Evolutionary conservation across 1,140 invertebrate species (phyloP).

Genomic region (Linepithema humile): DNA sequence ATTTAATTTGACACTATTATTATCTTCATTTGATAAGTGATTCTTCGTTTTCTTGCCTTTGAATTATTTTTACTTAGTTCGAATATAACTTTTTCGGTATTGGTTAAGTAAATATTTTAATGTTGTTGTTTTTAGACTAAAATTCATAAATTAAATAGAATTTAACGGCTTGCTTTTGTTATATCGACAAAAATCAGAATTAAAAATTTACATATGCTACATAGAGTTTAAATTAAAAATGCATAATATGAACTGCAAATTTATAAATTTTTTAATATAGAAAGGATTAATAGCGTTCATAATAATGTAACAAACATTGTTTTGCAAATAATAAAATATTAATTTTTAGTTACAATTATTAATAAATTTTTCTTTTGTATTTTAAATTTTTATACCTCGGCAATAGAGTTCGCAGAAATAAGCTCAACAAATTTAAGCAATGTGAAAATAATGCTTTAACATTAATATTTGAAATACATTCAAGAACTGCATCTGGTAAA

Average conservation of each 20-base stretch:
- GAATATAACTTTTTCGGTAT: too few species aligned
- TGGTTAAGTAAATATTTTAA: not conserved
- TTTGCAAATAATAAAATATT: not conserved
- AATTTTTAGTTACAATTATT: not conserved
- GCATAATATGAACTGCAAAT: too few species aligned
- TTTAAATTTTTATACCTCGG: not conserved
- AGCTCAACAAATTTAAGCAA: not conserved
- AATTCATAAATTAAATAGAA: not conserved
- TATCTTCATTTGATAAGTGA: not conserved
- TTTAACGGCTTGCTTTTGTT: too few species aligned
- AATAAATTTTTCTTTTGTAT: not conserved
- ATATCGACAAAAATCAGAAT: too few species aligned
- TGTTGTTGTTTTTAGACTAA: not conserved
- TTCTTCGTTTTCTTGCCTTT: not conserved
- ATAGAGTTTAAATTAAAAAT: too few species aligned
- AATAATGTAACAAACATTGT: not conserved
- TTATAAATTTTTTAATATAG: too few species aligned
- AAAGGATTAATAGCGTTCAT: too few species aligned
- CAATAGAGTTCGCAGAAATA: not conserved
- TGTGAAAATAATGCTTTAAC: too few species aligned
- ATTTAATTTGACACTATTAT: not conserved
- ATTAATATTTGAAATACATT: too few species aligned
- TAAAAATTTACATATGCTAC: too few species aligned
- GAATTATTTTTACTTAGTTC: too few species aligned
- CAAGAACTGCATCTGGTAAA: too few species aligned